These are phyloP conservation scores for Scaptomyza tumidula DNA, from an alignment of 2,888 invertebrate genomes.

Conservation along the genomic window DNA sequence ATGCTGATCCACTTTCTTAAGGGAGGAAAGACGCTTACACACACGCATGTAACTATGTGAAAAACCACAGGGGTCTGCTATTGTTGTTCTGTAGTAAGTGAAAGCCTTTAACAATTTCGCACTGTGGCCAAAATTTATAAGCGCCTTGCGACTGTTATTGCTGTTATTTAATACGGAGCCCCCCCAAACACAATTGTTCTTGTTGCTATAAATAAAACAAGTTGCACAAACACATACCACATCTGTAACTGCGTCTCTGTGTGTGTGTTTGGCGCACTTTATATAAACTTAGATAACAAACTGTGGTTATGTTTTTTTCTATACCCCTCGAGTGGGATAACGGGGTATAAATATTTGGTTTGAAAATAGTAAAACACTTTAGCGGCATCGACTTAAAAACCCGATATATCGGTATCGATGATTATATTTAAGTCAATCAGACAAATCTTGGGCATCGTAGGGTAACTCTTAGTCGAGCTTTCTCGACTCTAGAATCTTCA, in stretches of 20 bases:
- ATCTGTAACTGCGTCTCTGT: background rate
- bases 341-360: background rate
- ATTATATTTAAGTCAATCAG: too few relatives aligned
- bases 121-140: conserved; percentile 69
- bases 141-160: conserved; percentile 67
- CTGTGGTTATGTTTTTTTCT: conserved; percentile 77
- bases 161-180: conserved; percentile 68
- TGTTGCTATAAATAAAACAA: conserved; percentile 78
- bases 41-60: conserved; percentile 23
- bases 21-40: conserved; percentile 3
- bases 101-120: conserved; percentile 49
- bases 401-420: too few relatives aligned
- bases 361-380: too few relatives aligned
- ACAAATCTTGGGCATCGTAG: background rate
- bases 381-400: too few relatives aligned
- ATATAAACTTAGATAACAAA: conserved; percentile 79
- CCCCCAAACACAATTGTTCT: conserved; percentile 72
- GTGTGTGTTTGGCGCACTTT: conserved; percentile 57
- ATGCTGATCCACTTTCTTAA: conserved; percentile 17
- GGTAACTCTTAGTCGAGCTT: background rate
- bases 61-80: conserved; percentile 9
- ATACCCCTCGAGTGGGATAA: background rate
- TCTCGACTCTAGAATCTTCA: background rate
- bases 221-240: conserved; percentile 14
- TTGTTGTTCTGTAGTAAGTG: conserved; percentile 1